Evolutionary conservation across 1,140 invertebrate genomes (phyloP).

Genomic region (Ganaspis sp.): DNA sequence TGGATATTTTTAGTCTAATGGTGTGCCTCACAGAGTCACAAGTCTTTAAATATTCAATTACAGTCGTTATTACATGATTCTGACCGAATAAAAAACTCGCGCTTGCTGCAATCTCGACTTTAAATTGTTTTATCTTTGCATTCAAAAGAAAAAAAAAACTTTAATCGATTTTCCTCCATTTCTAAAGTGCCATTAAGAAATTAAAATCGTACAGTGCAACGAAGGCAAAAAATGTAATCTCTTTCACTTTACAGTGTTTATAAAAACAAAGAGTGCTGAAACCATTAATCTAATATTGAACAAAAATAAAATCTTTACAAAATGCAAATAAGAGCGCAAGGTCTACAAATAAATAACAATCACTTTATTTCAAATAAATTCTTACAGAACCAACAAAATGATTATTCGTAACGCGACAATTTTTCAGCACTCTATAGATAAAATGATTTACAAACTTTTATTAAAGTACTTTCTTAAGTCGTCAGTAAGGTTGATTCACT

Average conservation of each 20-base stretch:
- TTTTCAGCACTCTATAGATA: constrained; percentile 57
- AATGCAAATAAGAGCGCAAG: constrained; percentile 45
- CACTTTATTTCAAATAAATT: constrained; percentile 51
- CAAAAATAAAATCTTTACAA: constrained; percentile 29
- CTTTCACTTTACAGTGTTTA: constrained; percentile 20
- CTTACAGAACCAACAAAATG: constrained; percentile 41
- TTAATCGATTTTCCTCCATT: background rate
- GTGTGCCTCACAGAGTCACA: background rate
- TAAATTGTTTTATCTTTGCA: background rate
- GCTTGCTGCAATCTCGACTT: background rate
- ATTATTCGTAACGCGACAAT: constrained; percentile 37
- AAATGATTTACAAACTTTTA: constrained; percentile 37
- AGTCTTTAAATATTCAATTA: background rate
- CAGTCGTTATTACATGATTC: constrained; percentile 11
- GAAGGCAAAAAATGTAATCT: background rate
- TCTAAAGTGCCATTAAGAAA: background rate
- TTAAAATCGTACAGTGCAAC: background rate
- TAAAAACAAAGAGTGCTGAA: constrained; percentile 54
- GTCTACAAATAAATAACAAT: constrained; percentile 43
- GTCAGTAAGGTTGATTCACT: background rate
- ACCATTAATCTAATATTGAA: no score
- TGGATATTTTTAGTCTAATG: background rate
- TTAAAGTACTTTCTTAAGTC: background rate
- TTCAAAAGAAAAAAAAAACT: no score
- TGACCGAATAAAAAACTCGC: constrained; percentile 7